Base-by-base conservation (phyloP, 2,113 vertebrate species). In the Syngnathus typhle region DNA sequence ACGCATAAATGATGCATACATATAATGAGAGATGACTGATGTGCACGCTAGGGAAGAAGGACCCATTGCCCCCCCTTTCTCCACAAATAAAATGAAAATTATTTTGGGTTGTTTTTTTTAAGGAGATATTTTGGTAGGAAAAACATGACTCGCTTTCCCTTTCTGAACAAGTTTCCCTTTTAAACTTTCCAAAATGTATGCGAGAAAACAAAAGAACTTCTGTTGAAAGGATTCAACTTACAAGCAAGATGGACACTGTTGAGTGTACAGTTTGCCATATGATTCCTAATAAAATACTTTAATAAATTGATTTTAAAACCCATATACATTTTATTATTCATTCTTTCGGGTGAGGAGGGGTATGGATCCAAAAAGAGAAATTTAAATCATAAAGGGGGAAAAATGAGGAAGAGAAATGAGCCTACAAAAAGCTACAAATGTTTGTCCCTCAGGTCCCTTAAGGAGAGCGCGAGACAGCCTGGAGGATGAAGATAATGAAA, bases 211-310 rank as follows among this genome's bases (percentile, higher is more conserved):
- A 85, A 12, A 43, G 12, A 91, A 91, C 88, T 91, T 94, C 89
- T 91, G 90, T 93, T 93, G 76, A 85, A 89, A 87, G 82, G 75
- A 85, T 87, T 90, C 88, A 90, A 87, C 83, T 89, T 88, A 88
- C 82, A 87, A 60, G 82, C 87, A 85, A 84, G 85, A 88, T 54
- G 82, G 82, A 90, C 87, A 88, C 85, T 77, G 74, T 87, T 65
- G 82, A 85, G 87, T 93, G 94, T 92, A 94, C 91, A 92, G 91
- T 93, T 91, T 92, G 92, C 93, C 79, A 88, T 91, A 92, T 90
- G 82, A 88, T 89, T 89, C 90, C 88, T 90, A 84, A 86, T 72
- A 69, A 86, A 92, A 93, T 89, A 89, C 85, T 78, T 85, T n/a
- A n/a, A n/a, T n/a, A n/a, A n/a, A n/a, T 89, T 91, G 90, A 88